A percentile compares a stretch with the other conserved stretches of the same genome.
Evolutionary conservation across 2,888 invertebrate species (phyloP).

Genomic region (Branchellion lobata): DNA sequence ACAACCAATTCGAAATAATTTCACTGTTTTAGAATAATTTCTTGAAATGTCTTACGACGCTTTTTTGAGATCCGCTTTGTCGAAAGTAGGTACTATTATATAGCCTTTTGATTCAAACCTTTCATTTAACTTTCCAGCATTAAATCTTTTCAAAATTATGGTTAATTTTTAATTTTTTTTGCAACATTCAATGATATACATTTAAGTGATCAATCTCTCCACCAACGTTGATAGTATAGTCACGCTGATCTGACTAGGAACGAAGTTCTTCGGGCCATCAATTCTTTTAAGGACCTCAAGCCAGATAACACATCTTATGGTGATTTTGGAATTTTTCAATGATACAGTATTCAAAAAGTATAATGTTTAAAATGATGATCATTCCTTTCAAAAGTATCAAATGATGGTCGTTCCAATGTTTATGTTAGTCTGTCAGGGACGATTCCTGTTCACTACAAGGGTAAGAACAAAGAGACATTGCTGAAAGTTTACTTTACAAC

Average conservation of each 20-base stretch:
- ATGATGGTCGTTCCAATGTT: conserved; percentile 79
- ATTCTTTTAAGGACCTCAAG: conserved; percentile 70
- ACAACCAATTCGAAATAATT: too few relatives aligned
- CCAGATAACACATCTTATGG: conserved; percentile 73
- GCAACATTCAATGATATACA: too few relatives aligned
- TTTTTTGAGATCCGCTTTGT: conserved; percentile 49
- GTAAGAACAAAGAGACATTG: too few relatives aligned
- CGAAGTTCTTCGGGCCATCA: conserved; percentile 71
- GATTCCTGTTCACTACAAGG: conserved; percentile 86
- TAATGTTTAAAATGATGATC: too few relatives aligned
- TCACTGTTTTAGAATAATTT: too few relatives aligned
- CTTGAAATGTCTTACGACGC: conserved; percentile 47
- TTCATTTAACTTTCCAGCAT: too few relatives aligned
- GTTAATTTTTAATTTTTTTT: conserved; percentile 16
- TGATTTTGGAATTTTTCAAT: too few relatives aligned
- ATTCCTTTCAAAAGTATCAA: conserved; percentile 67
- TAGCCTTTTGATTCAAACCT: too few relatives aligned
- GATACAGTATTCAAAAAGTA: too few relatives aligned
- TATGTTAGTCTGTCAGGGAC: conserved; percentile 84
- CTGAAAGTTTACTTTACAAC: too few relatives aligned
- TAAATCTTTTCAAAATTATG: not conserved
- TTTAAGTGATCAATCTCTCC: not conserved
- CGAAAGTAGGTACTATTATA: conserved; percentile 44
- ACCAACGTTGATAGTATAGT: conserved; percentile 47
- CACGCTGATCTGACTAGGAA: conserved; percentile 70